These are phyloP conservation scores for Bombus terrestris DNA, from an alignment of 1,140 invertebrate species.

Conservation along the genomic window DNA sequence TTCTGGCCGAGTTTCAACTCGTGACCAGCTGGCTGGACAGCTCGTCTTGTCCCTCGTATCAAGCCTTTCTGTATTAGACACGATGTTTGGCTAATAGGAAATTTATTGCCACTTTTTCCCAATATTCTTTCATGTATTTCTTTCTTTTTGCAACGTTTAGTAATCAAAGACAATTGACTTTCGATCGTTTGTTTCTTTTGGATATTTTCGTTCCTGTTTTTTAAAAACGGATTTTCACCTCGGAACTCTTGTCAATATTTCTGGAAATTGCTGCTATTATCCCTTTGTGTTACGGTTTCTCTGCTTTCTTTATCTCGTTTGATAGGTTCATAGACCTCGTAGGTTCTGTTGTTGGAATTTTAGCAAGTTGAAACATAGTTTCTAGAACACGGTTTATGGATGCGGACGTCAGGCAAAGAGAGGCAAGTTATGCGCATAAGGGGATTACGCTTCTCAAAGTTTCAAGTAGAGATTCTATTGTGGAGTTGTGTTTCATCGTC, in stretches of 20 bases:
- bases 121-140: neutral
- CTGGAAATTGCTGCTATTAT: neutral
- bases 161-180: neutral
- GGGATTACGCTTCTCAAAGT: neutral
- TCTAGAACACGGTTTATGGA: neutral
- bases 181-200: neutral
- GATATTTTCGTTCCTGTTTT: too few species aligned
- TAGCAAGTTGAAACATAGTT: neutral
- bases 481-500: neutral
- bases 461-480: neutral
- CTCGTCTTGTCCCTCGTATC: neutral
- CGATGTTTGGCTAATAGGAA: neutral
- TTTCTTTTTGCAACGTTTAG: neutral
- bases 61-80: neutral
- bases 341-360: neutral
- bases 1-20: conserved; percentile 32
- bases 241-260: neutral
- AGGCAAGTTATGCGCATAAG: neutral
- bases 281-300: too few species aligned
- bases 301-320: neutral
- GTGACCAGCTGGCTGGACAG: conserved; percentile 8
- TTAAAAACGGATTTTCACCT: neutral
- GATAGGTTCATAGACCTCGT: too few species aligned
- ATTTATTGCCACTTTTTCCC: neutral
- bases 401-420: too few species aligned